These are phyloP conservation scores for Perdita meconis DNA, from an alignment of 2,888 invertebrate species.

Conservation along the genomic window DNA sequence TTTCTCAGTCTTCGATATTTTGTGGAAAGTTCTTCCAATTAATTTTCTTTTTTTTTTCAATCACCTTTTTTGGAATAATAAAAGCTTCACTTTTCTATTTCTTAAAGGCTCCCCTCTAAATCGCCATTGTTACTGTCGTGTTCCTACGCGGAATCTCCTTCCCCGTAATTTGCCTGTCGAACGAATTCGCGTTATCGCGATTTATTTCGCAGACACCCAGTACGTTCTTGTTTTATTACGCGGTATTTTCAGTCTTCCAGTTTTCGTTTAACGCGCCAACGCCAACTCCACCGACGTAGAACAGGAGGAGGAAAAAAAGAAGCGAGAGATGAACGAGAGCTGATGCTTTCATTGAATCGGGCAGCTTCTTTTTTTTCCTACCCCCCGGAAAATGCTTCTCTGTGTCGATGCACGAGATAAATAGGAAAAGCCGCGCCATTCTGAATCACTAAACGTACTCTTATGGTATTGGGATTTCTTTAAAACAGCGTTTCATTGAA, in stretches of 20 bases:
- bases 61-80: no score
- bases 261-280: slow-evolving; percentile 29
- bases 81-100: no score
- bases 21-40: no score
- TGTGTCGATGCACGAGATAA: slow-evolving; percentile 33
- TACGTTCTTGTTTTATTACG: slow-evolving; percentile 43
- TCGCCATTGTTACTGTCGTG: not conserved
- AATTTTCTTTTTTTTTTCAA: no score
- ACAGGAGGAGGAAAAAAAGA: not conserved
- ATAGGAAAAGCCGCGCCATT: slow-evolving; percentile 41
- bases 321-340: not conserved
- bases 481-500: slow-evolving; percentile 50
- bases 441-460: slow-evolving; percentile 48
- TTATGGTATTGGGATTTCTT: slow-evolving; percentile 47
- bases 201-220: slow-evolving; percentile 13
- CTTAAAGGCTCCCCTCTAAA: no score
- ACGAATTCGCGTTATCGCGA: not conserved
- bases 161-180: not conserved
- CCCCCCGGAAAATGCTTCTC: slow-evolving; percentile 23
- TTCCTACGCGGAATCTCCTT: not conserved
- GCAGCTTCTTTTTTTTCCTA: slow-evolving; percentile 7
- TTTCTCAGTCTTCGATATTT: no score
- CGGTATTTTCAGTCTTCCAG: slow-evolving; percentile 36
- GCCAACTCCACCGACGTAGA: slow-evolving; percentile 1
- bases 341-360: slow-evolving; percentile 47